Evolutionary conservation across 2,113 vertebrate species (phyloP), one percentile per base, ranked within the genome.

Genomic region (Equus przewalskii): DNA sequence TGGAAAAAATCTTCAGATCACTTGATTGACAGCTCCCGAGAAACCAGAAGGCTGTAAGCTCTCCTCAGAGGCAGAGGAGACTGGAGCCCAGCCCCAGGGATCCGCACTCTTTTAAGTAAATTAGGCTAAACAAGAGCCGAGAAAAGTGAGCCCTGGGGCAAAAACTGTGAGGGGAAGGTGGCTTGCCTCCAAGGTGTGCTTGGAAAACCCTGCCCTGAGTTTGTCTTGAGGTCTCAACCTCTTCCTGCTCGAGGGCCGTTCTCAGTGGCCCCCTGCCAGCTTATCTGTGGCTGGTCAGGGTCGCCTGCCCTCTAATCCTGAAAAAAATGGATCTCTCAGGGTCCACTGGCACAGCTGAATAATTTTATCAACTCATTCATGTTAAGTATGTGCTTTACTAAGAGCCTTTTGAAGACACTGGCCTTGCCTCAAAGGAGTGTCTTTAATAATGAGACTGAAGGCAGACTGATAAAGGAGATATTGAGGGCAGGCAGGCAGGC

Each of bases 381-480:
- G 78, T 80, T 49, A 44, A 64, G 36, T n/a, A 13, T 22, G 8
- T 86, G 4, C 49, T 67, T 92, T 88, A 85, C 14, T 14, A 82
- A 78, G 65, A 60, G 15, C 6, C 6, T 56, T 89, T n/a, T 78
- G 49, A 65, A 94, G 88, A 96, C 69, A 7, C 91, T 81, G 95
- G 26, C 62, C 70, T 93, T 94, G 44, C 91, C 67, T 85, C 79
- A n/a, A 64, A 96, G 73, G 78, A 93, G 18, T 36, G 41, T 46
- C 95, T 93, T 56, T 96, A 96, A 90, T 93, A 64, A 70, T 21
- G 28, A 33, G 51, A 64, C 56, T 15, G 19, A 79, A 90, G 80
- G 56, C 24, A 28, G 76, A 70, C 18, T 64, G 85, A 67, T 85
- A 84, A 94, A 85, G 69, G 56, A 36, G 36, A 30, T 73, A 72